Evolutionary conservation across 2,888 invertebrate species (phyloP), one percentile per base, ranked within the genome.

Genomic region (Agonopterix subpropinquella): DNA sequence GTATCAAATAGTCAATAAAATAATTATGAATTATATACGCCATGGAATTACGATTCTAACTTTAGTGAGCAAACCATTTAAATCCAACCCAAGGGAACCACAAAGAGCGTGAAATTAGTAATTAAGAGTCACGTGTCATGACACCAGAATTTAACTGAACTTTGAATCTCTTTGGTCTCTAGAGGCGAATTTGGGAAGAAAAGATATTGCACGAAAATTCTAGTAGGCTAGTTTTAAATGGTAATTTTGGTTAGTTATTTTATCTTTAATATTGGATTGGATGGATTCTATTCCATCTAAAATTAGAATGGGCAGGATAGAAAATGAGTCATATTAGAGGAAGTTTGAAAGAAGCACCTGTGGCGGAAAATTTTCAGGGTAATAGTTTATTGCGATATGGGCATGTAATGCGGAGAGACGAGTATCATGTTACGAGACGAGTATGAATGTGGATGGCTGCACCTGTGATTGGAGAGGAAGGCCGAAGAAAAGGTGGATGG

Each of bases 81-180:
- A 72, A 66, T 72, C 68, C 59, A 62, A 58, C 75, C 67, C 73
- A 50, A 54, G 78, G 73, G 82, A 74, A 70, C 70, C 69, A 76
- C 74, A 75, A 73, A 72, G 73, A 79, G 70, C 82, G 78, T 79
- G 73, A 85, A 84, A 85, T 86, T 82, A 80, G 75, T 80, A 81
- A 85, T 85, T 83, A 82, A 76, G 77, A 77, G 77, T 78, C 80
- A 80, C 75, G 75, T 75, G 70, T 80, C 65, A 62, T 58, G 65
- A 53, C 51, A 41, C 45, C 39, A 18, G 45, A 11, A 18, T 64
- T 59, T 54, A 61, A 64, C 67, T 52, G 59, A 63, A 65, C 61
- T 67, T 61, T 45, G 64, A 63, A 64, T 62, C 64, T 69, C 65
- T 67, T 65, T 48, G 53, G 53, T 62, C 67, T 59, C 55, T 11